Percentiles rank a stretch among this genome's conserved stretches.
These are phyloP conservation scores for Chaetodon trifascialis DNA, from an alignment of 2,113 vertebrate genomes.

Conservation along the genomic window DNA sequence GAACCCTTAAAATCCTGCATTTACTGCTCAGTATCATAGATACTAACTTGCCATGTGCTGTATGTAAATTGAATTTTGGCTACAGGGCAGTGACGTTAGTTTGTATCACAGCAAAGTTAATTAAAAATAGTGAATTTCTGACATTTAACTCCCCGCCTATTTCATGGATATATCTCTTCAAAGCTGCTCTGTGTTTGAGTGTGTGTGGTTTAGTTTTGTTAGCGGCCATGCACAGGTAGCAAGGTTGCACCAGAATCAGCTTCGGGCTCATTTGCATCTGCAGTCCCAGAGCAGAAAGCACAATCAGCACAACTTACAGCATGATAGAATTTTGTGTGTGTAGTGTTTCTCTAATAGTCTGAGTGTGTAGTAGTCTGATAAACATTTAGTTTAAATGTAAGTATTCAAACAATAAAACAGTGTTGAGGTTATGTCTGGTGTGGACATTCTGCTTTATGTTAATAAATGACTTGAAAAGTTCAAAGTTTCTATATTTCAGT, in stretches of 20 bases:
- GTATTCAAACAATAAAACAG: constrained; percentile 60
- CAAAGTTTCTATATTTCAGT: neutral
- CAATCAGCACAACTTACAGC: constrained; percentile 4
- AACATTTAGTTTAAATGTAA: constrained; percentile 29
- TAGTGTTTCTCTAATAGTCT: neutral
- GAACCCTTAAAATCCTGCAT: constrained; percentile 20
- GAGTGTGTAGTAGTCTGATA: constrained; percentile 10
- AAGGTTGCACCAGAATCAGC: constrained; percentile 26
- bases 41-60: neutral
- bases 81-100: constrained; percentile 8
- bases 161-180: neutral
- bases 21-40: neutral
- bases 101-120: constrained; percentile 7
- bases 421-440: constrained; percentile 32
- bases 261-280: constrained; percentile 26
- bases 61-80: neutral
- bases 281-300: neutral
- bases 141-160: neutral
- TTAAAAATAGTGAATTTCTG: constrained; percentile 8
- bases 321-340: constrained; percentile 7
- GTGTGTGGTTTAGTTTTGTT: constrained; percentile 14
- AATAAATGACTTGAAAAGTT: neutral
- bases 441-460: constrained; percentile 9
- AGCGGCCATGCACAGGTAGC: constrained; percentile 8
- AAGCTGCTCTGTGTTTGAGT: constrained; percentile 14